Base-by-base conservation (phyloP, 2,113 vertebrate species). In the Mobula birostris region DNA sequence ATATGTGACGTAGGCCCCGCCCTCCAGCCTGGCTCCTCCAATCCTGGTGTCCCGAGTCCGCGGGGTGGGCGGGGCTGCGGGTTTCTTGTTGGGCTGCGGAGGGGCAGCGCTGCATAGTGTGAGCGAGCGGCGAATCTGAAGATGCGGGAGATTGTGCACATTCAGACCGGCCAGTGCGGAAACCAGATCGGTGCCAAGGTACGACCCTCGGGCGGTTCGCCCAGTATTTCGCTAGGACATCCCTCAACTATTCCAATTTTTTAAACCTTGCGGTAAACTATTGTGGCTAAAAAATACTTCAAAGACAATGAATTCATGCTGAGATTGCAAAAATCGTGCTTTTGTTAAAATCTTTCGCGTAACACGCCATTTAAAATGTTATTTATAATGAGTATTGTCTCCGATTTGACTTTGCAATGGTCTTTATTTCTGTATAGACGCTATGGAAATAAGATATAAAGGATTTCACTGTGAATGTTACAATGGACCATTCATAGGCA, bases 171-270 rank as follows among this genome's bases (percentile, higher is more conserved):
- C 36, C 95, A 96, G 85, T 95, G 95, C 79, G 95, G 95, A 8
- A 96, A 96, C 74, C 95, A 96, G 94, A 96, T 96, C 74, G 95
- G 95, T 70, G 95, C 95, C 0, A 96, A 96, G 95, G 95, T 95
- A 78, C 40, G 27, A 1, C 15, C 40, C 27, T 56, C 27, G 27
- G 56, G 19, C 17, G 24, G 70, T 87, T 1, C 2, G 11, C 27
- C 27, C 56, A 61, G 12, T 29, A 5, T 27, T 87, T 29, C 21
- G 21, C 27, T 14, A 5, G 2, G 9, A 63, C 58, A n/a, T 61
- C 5, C 61, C 58, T 87, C 3, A 61, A 29, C 24, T 12, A 14
- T n/a, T 5, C 29, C 27, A 61, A 3, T 74, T 5, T 6, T 11
- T 48, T 21, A 48, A 6, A 80, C 6, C 80, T 24, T 56, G 40